Base-by-base conservation (phyloP, 2,797 vertebrate species). In the Pangasius macronema region DNA sequence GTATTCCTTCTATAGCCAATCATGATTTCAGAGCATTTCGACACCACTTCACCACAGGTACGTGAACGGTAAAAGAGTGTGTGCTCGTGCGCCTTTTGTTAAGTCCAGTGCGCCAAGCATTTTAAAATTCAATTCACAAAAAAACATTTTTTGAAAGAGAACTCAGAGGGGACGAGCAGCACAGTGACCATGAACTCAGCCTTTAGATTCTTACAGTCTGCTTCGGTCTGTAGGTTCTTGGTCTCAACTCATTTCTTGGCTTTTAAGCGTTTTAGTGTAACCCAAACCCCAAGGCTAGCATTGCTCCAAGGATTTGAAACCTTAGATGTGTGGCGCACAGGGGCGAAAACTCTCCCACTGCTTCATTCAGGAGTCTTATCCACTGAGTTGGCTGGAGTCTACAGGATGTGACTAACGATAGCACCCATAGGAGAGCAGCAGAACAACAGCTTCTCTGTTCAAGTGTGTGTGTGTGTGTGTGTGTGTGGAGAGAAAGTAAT, bases 371-470 rank as follows among this genome's bases (percentile, higher is more conserved):
- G 53, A 59, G 65, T 57, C 72, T 46, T 65, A 61, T 76, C 27
- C 81, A 27, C 46, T 1, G 10, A 72, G 51, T 65, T 53, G 68
- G 51, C 65, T 46, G 11, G 36, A 42, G 63, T 27, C 13, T 53
- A 33, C 33, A 1, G 76, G 61, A 77, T 22, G 46, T 42, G 86
- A 68, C 73, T 84, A 42, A 46, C 22, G 16, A 84, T 42, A 79
- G 10, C 75, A 80, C 82, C 51, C 73, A 49, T 14, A 72, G 51
- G 39, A 80, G 59, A 84, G 53, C 27, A 14, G 5, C 55, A 77
- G 51, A 84, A 84, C 82, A 87, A 87, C 51, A 80, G 39, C 63
- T 18, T 1, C 51, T 87, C 36, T 84, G 82, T 87, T 59, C 7
- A 49, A 1, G 65, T 70, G 84, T 85, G 73, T 80, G 61, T 36